phyloP scores from a whole-genome alignment of 2,797 vertebrate genomes.

The Xerus rutilus region DNA sequence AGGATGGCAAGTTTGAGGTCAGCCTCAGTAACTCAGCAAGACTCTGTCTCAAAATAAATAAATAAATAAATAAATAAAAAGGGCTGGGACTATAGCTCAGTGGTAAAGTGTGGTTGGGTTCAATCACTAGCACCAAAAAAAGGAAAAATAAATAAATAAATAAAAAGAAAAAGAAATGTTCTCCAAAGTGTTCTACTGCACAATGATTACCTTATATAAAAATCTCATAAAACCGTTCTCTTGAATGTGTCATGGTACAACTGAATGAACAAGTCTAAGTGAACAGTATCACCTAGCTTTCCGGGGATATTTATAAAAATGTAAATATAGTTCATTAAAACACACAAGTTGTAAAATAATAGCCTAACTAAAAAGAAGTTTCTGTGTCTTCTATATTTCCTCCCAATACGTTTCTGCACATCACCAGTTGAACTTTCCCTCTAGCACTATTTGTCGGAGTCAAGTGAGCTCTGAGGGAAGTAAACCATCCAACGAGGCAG shows the following conservation, averaged over 20 bases:
- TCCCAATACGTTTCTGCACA: conserved; percentile 79
- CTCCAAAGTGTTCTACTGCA: neutral
- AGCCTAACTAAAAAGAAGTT: conserved; percentile 69
- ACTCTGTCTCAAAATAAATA: too few species aligned
- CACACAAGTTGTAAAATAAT: conserved; percentile 44
- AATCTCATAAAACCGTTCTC: neutral
- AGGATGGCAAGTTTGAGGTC: too few species aligned
- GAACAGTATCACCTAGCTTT: neutral
- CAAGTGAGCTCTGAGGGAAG: conserved; percentile 75
- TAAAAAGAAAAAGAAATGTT: neutral
- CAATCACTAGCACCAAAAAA: too few species aligned
- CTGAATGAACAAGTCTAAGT: neutral
- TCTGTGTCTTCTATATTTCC: conserved; percentile 66
- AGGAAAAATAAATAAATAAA: too few species aligned
- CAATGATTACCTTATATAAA: neutral
- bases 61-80: too few species aligned
- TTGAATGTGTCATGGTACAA: neutral
- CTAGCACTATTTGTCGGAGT: conserved; percentile 85
- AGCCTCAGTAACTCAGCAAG: too few species aligned
- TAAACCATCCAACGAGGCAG: conserved; percentile 19
- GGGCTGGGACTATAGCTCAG: too few species aligned
- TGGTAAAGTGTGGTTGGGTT: too few species aligned
- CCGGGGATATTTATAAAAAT: conserved; percentile 59
- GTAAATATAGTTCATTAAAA: conserved; percentile 77
- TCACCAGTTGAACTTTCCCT: conserved; percentile 88